phyloP scores from a whole-genome alignment of 2,113 vertebrate species.

The Epinephelus fuscoguttatus region DNA sequence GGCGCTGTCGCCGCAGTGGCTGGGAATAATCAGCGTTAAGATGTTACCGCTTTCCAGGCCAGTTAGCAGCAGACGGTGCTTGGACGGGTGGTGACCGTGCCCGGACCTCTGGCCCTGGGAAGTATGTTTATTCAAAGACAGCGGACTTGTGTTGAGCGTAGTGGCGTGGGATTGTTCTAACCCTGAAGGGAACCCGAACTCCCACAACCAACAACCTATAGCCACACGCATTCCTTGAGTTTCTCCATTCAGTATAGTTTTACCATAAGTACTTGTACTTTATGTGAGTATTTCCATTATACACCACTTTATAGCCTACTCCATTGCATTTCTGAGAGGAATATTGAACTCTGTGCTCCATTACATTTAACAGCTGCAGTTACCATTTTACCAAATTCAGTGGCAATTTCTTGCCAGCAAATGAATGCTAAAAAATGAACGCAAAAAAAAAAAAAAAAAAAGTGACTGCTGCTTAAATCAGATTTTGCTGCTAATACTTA shows the following conservation, averaged over 20 bases:
- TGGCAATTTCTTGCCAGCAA: not conserved
- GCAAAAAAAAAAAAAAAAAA: not conserved
- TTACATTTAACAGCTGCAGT: not conserved
- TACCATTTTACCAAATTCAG: not conserved
- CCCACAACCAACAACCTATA: not conserved
- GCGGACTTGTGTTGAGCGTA: not conserved
- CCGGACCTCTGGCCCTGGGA: not conserved
- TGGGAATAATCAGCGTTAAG: slow-evolving; percentile 51
- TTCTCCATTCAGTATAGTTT: not conserved
- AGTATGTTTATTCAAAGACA: slow-evolving; percentile 21
- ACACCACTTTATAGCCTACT: not conserved
- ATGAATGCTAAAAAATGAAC: no score
- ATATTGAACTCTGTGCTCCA: not conserved
- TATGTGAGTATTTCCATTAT: not conserved
- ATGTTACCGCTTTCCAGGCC: slow-evolving; percentile 20
- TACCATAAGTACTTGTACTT: not conserved
- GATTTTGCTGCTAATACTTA: not conserved
- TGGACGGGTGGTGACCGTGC: slow-evolving; percentile 15
- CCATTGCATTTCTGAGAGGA: not conserved
- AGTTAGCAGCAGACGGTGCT: slow-evolving; percentile 18
- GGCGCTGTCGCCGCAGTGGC: not conserved
- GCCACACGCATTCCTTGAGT: not conserved
- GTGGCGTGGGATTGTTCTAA: not conserved
- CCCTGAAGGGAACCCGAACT: not conserved
- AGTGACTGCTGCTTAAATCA: not conserved